Evolutionary conservation across 2,888 invertebrate species (phyloP), one percentile per base, ranked within the genome.

Genomic region (Fragum fragum): DNA sequence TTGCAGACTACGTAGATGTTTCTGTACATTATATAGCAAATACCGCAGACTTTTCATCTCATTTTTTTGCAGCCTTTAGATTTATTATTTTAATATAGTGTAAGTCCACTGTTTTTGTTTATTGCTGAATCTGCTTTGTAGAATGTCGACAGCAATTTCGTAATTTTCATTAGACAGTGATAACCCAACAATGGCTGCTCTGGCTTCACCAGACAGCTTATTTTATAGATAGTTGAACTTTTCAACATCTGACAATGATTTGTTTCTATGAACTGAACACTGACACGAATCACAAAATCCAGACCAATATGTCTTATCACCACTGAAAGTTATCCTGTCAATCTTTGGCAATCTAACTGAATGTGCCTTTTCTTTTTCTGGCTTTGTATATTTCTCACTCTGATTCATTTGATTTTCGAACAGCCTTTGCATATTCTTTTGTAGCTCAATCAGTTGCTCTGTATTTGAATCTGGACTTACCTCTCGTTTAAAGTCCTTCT

Each of bases 111-210:
- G 66, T 47, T 28, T 68, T 53, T 79, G 79, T 16, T 29, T 68
- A 23, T 74, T 69, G 16, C 79, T 73, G 52, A 73, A 79, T 59
- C 73, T 55, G 52, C 72, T 76, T 61, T 72, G 71, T 26, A 80
- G 36, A 16, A 57, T 39, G 9, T 23, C 11, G n/a, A 76, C 21
- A 7, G 80, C 80, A 9, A 80, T 61, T 16, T 61, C 23, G 57
- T 80, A 80, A 36, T 80, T 80, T 32, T 70, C 79, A 28, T 79
- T 79, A 36, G 75, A 66, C 32, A 80, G 18, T 2, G 57, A 16
- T 72, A 80, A 32, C 7, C 76, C 80, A 18, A 76, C 53, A 16
- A 80, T 66, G 6, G 57, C 53, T 42, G 21, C 18, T 23, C 32
- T 59, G 18, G 76, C 80, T 36, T 76, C 76, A 21, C 76, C 80